Evolutionary conservation across 1,140 invertebrate species (phyloP).

Genomic region (Trachelipus rathkii): DNA sequence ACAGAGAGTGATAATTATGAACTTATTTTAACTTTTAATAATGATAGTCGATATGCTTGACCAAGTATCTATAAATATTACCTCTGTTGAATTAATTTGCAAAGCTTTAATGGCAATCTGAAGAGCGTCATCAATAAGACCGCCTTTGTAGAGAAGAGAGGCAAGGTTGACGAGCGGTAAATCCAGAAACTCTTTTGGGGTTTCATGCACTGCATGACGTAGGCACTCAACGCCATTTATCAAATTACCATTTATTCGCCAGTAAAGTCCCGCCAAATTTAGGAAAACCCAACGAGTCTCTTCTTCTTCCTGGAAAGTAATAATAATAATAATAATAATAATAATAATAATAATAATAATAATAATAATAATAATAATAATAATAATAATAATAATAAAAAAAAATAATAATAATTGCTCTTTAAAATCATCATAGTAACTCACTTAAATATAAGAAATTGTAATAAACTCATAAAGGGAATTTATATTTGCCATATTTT

Average conservation of each 20-base stretch:
- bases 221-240: conserved; percentile 63
- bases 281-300: conserved; percentile 61
- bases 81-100: conserved; percentile 60
- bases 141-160: conserved; percentile 61
- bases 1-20: too few species aligned
- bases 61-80: conserved; percentile 47
- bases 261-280: conserved; percentile 63
- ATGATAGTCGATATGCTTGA: neutral
- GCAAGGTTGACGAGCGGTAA: conserved; percentile 61
- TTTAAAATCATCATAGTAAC: too few species aligned
- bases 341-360: too few species aligned
- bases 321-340: neutral
- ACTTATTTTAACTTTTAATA: too few species aligned
- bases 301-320: neutral
- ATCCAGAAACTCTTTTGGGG: conserved; percentile 56
- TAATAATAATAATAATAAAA: too few species aligned
- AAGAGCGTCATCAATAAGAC: conserved; percentile 60
- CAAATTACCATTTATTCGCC: conserved; percentile 61
- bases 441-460: too few species aligned
- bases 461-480: too few species aligned
- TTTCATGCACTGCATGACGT: conserved; percentile 56
- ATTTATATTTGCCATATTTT: too few species aligned
- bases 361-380: too few species aligned
- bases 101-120: conserved; percentile 58
- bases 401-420: too few species aligned